Base-by-base conservation (phyloP, 2,113 vertebrate species). In the Dolichallabes microphthalmus region DNA sequence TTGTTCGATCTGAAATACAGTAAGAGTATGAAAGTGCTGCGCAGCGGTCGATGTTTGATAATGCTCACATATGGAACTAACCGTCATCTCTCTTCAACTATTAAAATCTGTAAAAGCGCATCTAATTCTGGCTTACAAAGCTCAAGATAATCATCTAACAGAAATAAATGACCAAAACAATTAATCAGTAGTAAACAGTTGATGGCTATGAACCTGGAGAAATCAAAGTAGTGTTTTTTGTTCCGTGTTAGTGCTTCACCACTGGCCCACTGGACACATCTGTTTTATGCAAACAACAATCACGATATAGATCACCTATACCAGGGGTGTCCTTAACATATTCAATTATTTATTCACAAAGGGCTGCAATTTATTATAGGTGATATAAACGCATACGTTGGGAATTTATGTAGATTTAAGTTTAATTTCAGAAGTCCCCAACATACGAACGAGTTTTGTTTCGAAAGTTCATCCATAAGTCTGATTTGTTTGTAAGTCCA, bases 251-350 rank as follows among this genome's bases (percentile, higher is more conserved):
- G 3, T 64, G 58, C 60, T 64, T 64, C 79, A 64, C 39, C 4
- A 15, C 20, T 63, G n/a, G 35, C 53, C 30, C 75, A 57, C 15
- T 78, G 15, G 32, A 81, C 60, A 50, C 58, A 81, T 81, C 79
- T 81, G 35, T 9, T 81, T 81, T 64, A 50, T 45, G 39, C 39
- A 39, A 39, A 39, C 7, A 45, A 6, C 2, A 45, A 45, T 45
- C 45, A 45, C 45, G 0, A 45, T 45, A 45, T 45, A 6, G 45
- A 45, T 45, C 45, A 45, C 45, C 45, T 6, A 45, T 45, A 45
- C 39, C 39, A 45, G 45, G 45, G 7, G 45, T 45, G 45, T 45
- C 45, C 45, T 7, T 45, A 7, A 45, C 6, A 35, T 35, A 35
- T 35, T 2, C 32, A 6, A 45, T 45, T 45, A 45, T 8, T 45